Evolutionary conservation across 2,797 vertebrate species (phyloP), one percentile per base, ranked within the genome.

Genomic region (Cephalopachus bancanus): DNA sequence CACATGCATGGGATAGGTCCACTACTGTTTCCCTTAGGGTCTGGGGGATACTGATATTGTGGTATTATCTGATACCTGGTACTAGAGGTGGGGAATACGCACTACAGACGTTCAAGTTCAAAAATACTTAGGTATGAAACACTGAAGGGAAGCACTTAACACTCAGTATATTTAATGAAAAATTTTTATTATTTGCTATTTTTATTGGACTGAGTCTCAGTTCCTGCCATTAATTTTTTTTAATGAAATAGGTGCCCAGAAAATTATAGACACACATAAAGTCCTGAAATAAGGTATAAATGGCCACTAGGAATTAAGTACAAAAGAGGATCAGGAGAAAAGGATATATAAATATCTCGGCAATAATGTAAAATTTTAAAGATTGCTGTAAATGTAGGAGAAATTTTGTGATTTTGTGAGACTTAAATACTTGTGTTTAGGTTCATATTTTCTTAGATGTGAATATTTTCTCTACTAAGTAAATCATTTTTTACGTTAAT

Each of bases 341-440:
- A 74, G 3, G 2, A 44, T 89, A 55, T 33, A 51, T 4, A 85
- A 65, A 92, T 11, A 2, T 84, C 49, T 80, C 74, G 3, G 24
- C 7, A 95, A 37, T 64, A 20, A 28, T 28, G 22, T 79, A 88
- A 93, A 60, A 44, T 26, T 76, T 60, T 83, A 80, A 57, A 83
- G 49, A 55, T 65, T 2, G 75, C 30, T 93, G 11, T 71, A 87
- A 74, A 19, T 51, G 17, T 57, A 75, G 59, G 11, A 74, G 1
- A 28, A 87, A 80, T 75, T 67, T 72, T 91, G 26, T 78, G 53
- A 90, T 88, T 72, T 85, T 91, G 12, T 90, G 49, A 83, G 17
- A 88, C 26, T 81, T 72, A 93, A 85, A 83, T 83, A 65, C 1
- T 69, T 28, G 55, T 24, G 3, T 92, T 90, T 87, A 75, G 33